phyloP scores from a whole-genome alignment of 2,113 vertebrate species.

The Cinclus cinclus region DNA sequence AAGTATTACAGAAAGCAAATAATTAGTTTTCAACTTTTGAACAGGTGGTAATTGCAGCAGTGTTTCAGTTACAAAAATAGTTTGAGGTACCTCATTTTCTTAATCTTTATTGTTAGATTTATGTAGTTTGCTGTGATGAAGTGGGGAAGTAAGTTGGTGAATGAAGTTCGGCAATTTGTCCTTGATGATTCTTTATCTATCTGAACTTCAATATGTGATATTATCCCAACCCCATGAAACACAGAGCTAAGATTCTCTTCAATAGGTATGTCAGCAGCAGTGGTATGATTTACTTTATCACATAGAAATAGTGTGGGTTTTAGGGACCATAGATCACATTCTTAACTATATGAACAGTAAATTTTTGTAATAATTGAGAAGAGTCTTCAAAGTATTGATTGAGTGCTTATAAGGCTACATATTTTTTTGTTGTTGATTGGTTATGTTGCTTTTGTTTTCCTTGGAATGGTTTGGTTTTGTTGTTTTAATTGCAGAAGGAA shows the following conservation, averaged over 20 bases:
- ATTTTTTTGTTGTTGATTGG: background rate
- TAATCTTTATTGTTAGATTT: background rate
- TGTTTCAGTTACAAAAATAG: background rate
- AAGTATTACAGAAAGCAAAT: background rate
- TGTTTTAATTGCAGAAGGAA: background rate
- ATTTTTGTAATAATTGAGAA: background rate
- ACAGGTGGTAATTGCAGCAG: background rate
- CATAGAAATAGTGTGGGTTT: background rate
- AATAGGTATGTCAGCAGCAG: background rate
- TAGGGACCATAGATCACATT: background rate
- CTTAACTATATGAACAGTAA: background rate
- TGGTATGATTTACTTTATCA: background rate
- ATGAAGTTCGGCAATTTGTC: background rate
- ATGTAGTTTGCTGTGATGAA: background rate
- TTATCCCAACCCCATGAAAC: background rate
- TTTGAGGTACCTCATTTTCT: background rate
- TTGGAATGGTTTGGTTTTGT: background rate
- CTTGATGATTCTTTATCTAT: background rate
- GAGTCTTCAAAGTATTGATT: background rate
- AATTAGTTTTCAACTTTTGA: background rate
- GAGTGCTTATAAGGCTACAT: background rate
- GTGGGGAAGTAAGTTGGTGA: background rate
- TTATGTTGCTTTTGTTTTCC: background rate
- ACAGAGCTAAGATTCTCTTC: background rate
- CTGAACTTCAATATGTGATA: background rate